Base-by-base conservation (phyloP, 2,888 invertebrate species). In the Lysandra coridon region DNA sequence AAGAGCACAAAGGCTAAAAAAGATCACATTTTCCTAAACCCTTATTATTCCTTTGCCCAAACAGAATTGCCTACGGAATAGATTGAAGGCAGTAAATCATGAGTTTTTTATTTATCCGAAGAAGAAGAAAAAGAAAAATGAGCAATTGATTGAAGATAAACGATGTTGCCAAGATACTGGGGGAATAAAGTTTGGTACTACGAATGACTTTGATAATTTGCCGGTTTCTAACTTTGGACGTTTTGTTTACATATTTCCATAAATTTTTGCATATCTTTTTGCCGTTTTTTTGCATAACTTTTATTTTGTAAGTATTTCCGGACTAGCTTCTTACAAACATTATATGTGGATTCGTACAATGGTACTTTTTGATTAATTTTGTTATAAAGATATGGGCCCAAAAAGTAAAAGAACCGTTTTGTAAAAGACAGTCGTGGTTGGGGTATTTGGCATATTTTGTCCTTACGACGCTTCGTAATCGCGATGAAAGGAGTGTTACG, bases 101-200 rank as follows among this genome's bases (percentile, higher is more conserved):
- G 30, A 76, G 76, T 57, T 76, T 76, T 76, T 76, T 76, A 57
- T 76, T 76, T 76, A 76, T 76, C 57, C 76, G 14, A 30, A 76
- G 49, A 75, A 53, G 30, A 75, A 23, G 4, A 76, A 76, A 76
- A 57, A 57, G 33, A 76, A 76, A 76, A 76, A 76, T 76, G 76
- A 76, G 76, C 76, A 76, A 53, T 57, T 76, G 76, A 76, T 76
- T 76, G 76, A 76, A 76, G 76, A 76, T 76, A 76, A 76, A 53
- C 30, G 53, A 57, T n/a, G 76, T 33, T 57, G 76, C 76, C 76
- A 76, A 57, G 76, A 33, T 44, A 75, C 75, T 40, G 75, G 49
- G 40, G 75, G 75, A 49, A 75, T 30, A 75, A 75, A 76, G 53
- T 57, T 57, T 76, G 33, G 30, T 17, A 30, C 76, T 74, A 40